Evolutionary conservation across 2,888 invertebrate species (phyloP).

Genomic region (Digitonthophagus gazella): DNA sequence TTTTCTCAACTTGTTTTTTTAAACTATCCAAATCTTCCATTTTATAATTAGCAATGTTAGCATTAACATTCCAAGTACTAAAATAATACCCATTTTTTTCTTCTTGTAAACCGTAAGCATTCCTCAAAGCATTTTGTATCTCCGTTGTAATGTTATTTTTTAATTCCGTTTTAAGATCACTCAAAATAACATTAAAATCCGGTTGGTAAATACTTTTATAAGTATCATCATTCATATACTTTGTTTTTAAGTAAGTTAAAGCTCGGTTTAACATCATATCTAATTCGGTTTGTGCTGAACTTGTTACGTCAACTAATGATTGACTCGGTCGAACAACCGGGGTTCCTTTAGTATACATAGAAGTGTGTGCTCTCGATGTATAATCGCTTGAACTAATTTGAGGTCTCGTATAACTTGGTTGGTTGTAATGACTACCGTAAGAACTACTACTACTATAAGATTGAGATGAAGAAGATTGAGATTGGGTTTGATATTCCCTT

Average conservation of each 20-base stretch:
- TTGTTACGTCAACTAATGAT: conserved; percentile 42
- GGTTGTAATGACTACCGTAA: conserved; percentile 12
- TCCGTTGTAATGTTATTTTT: conserved; percentile 42
- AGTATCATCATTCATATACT: conserved; percentile 33
- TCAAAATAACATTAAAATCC: conserved; percentile 39
- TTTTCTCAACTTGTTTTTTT: conserved; percentile 43
- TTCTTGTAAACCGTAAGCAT: conserved; percentile 44
- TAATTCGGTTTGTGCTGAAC: conserved; percentile 42
- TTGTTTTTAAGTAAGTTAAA: conserved; percentile 37
- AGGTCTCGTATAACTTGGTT: neutral
- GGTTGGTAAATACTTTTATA: conserved; percentile 19
- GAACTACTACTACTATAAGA: neutral
- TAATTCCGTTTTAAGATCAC: conserved; percentile 42
- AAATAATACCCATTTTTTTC: conserved; percentile 41
- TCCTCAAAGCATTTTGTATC: conserved; percentile 42
- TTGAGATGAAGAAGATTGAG: neutral
- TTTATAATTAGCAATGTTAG: conserved; percentile 42
- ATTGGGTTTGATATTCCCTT: conserved; percentile 23
- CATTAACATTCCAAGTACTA: conserved; percentile 34
- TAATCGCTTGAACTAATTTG: neutral
- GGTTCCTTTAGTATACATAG: conserved; percentile 17
- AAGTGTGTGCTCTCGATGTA: conserved; percentile 13
- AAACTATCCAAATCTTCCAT: conserved; percentile 42
- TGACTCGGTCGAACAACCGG: conserved; percentile 20
- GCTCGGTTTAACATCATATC: conserved; percentile 41